phyloP scores from a whole-genome alignment of 2,888 invertebrate species.

The Drosophila diplacantha region DNA sequence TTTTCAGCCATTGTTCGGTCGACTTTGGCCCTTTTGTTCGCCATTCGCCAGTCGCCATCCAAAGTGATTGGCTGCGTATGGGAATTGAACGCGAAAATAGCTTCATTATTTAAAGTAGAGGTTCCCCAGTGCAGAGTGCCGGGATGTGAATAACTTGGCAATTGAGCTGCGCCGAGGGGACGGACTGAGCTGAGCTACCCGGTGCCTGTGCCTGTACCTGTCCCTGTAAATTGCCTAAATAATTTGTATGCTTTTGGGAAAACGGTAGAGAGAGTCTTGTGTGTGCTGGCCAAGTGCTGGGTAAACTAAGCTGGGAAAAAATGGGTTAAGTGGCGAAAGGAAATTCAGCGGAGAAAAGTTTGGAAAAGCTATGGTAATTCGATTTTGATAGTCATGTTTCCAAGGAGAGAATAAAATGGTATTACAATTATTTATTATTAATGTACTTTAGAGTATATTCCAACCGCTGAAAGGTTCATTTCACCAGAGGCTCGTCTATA shows the following conservation, averaged over 20 bases:
- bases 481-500: neutral
- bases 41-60: constrained; percentile 22
- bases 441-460: neutral
- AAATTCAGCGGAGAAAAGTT: constrained; percentile 8
- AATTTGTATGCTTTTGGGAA: constrained; percentile 62
- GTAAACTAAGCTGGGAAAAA: constrained; percentile 6
- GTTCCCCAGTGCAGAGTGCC: constrained; percentile 32
- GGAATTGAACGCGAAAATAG: constrained; percentile 71
- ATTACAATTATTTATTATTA: neutral
- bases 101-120: constrained; percentile 71
- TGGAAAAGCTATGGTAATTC: neutral
- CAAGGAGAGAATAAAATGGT: neutral
- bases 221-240: constrained; percentile 64
- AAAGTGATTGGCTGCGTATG: constrained; percentile 69
- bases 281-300: constrained; percentile 29
- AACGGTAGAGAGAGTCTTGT: constrained; percentile 5
- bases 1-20: constrained; percentile 55
- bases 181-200: constrained; percentile 23
- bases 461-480: neutral
- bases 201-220: constrained; percentile 10
- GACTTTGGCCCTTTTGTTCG: constrained; percentile 48
- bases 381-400: neutral
- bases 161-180: constrained; percentile 58
- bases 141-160: constrained; percentile 38
- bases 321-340: constrained; percentile 12